These are phyloP conservation scores for Hippocampus mohnikei DNA, from an alignment of 2,113 vertebrate genomes.

Conservation along the genomic window DNA sequence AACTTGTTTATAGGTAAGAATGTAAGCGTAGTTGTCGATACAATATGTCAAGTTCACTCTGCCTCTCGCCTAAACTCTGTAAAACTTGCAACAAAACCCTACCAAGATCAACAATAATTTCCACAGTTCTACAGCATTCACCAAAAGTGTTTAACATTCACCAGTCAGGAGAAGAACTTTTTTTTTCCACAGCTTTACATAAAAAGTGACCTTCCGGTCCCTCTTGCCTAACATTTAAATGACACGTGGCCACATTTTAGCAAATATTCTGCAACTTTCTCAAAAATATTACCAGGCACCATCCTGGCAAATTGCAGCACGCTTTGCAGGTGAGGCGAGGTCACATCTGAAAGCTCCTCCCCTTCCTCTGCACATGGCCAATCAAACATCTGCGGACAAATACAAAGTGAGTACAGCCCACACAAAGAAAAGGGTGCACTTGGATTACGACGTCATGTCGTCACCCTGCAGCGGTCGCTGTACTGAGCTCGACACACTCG, in stretches of 20 bases:
- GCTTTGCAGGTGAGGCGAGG: conserved; percentile 73
- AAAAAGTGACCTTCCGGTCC: no score
- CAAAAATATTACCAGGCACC: conserved; percentile 53
- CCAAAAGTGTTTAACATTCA: no score
- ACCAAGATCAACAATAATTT: neutral
- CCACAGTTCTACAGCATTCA: no score
- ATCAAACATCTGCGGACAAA: conserved; percentile 76
- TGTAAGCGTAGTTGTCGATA: no score
- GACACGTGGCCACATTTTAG: neutral
- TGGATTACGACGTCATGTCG: neutral
- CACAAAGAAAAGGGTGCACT: neutral
- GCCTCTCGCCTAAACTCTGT: no score
- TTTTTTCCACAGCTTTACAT: no score
- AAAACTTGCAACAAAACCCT: no score
- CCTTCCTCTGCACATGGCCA: conserved; percentile 74
- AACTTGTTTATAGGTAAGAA: no score
- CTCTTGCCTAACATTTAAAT: no score
- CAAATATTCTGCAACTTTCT: neutral
- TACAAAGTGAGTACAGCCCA: neutral
- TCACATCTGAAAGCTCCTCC: conserved; percentile 69
- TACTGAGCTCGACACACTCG: conserved; percentile 78
- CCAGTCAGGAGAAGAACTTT: no score
- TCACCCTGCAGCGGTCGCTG: conserved; percentile 76
- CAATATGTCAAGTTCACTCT: no score
- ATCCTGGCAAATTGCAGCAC: conserved; percentile 83